These are phyloP conservation scores for Flabesymbios commensalis DNA, from an alignment of 2,888 invertebrate species.

Conservation along the genomic window DNA sequence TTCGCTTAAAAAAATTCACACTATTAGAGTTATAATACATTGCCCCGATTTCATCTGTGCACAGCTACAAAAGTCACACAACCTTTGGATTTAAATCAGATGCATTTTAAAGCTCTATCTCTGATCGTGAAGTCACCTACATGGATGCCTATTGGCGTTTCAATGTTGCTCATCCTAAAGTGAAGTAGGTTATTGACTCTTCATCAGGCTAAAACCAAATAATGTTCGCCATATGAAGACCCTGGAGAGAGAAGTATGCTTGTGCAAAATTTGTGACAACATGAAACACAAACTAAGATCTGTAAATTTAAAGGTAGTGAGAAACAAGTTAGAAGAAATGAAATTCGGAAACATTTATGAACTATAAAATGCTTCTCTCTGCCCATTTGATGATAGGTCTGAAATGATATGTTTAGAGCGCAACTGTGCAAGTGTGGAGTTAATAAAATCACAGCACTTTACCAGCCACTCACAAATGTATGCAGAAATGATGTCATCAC, in stretches of 20 bases:
- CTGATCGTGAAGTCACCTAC: slow-evolving; percentile 3
- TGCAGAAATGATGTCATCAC: neutral
- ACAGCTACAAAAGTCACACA: no score
- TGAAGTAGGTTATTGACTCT: slow-evolving; percentile 4
- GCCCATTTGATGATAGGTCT: neutral
- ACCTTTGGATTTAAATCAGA: no score
- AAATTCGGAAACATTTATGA: neutral
- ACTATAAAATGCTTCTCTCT: neutral
- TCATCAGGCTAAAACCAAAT: neutral
- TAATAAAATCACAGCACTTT: neutral
- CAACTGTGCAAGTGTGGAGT: neutral
- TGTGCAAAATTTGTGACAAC: neutral
- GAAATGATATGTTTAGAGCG: neutral
- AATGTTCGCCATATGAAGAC: slow-evolving; percentile 2
- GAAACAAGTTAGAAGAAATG: neutral
- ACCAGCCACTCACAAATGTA: neutral
- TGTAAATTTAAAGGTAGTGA: neutral
- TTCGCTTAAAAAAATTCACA: no score
- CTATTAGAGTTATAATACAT: no score
- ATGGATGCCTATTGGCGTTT: neutral
- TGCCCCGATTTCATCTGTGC: no score
- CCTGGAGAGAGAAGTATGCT: neutral
- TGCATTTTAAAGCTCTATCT: no score
- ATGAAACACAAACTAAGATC: no score
- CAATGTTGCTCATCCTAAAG: neutral